phyloP scores from a whole-genome alignment of 1,140 invertebrate species.

The Drosophila mayri region DNA sequence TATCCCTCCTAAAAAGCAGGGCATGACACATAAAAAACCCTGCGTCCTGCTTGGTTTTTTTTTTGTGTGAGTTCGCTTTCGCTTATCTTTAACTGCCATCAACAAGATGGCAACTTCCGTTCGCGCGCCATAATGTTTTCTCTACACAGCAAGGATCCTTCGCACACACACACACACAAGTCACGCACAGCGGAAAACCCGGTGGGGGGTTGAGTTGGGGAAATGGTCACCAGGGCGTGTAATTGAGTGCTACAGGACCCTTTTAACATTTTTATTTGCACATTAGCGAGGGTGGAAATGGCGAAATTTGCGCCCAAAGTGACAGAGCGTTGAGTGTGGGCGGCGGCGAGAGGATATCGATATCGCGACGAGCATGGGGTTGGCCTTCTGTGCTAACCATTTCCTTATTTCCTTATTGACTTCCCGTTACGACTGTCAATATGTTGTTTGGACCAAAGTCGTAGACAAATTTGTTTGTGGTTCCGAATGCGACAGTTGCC shows the following conservation, averaged over 20 bases:
- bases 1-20: conserved; percentile 10
- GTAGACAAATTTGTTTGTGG: conserved; percentile 82
- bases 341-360: conserved; percentile 32
- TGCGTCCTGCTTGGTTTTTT: conserved; percentile 44
- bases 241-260: conserved; percentile 85
- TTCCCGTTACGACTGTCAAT: conserved; percentile 73
- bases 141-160: conserved; percentile 64
- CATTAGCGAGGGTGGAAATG: conserved; percentile 84
- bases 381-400: conserved; percentile 27
- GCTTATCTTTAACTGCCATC: conserved; percentile 85
- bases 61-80: conserved; percentile 53
- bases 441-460: conserved; percentile 66
- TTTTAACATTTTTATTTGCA: conserved; percentile 85
- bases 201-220: conserved; percentile 34
- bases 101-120: conserved; percentile 85
- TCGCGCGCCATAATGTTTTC: conserved; percentile 84
- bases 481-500: conserved; percentile 70
- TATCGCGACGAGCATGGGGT: background rate
- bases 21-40: conserved; percentile 41
- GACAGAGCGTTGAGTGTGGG: conserved; percentile 81
- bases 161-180: conserved; percentile 39
- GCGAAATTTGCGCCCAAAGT: conserved; percentile 82
- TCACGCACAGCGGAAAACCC: conserved; percentile 61
- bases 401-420: conserved; percentile 62
- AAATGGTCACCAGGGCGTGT: conserved; percentile 85